Base-by-base conservation (phyloP, 2,797 vertebrate species). In the Menidia menidia region DNA sequence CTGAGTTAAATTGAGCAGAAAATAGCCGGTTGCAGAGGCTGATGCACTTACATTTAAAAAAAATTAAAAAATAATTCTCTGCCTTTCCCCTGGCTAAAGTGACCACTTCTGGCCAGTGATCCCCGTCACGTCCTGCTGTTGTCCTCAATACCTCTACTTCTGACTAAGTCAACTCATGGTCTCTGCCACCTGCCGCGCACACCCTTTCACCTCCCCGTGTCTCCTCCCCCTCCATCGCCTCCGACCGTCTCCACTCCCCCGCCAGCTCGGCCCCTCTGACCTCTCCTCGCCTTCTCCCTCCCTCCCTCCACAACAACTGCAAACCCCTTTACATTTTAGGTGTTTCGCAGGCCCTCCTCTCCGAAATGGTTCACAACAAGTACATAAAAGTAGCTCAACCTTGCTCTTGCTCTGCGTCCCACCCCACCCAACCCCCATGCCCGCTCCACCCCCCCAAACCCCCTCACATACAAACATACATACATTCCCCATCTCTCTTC, bases 361-460 rank as follows among this genome's bases (percentile, higher is more conserved):
- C 81, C 76, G 69, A 78, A 82, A 78, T 42, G 80, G 82, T 71
- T 88, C 83, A 88, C 77, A 88, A 86, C 88, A 89, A 92, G 88
- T 89, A 60, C 87, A 80, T 92, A 92, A 93, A 92, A 93, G 90
- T 93, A 92, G 87, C 89, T 87, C 76, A 82, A 77, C 84, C 78
- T 88, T 82, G 80, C 85, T 79, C 52, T 57, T 80, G 80, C 84
- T 74, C 43, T 55, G 63, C 68, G 53, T 41, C 25, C 11, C 14
- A 42, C n/a, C 48, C 19, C n/a, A 9, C 11, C 19, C 32, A 59
- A n/a, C n/a, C 55, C 64, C 9, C 53, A n/a, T n/a, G n/a, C n/a
- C n/a, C n/a, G n/a, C n/a, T n/a, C n/a, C n/a, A n/a, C n/a, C 33
- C 33, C 58, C 13, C 71, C 39, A 44, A 15, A 43, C 58, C 59